phyloP scores from a whole-genome alignment of 2,113 vertebrate species.

The Scolopax mira region DNA sequence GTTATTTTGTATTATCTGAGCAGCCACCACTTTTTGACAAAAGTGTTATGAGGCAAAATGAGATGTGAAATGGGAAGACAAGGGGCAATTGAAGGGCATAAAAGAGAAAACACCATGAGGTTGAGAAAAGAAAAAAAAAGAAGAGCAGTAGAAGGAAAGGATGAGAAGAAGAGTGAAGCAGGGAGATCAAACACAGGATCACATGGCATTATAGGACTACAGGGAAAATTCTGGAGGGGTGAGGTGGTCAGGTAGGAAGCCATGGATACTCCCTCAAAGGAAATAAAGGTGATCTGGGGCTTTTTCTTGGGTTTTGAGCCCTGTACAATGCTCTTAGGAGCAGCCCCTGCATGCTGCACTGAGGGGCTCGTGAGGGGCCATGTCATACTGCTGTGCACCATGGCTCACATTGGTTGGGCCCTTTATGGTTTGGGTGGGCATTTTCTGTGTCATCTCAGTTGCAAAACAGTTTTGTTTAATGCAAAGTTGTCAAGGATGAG shows the following conservation, averaged over 20 bases:
- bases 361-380: neutral
- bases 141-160: neutral
- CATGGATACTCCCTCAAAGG: neutral
- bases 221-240: neutral
- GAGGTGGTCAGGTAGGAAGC: neutral
- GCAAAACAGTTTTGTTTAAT: neutral
- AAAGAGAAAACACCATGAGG: neutral
- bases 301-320: neutral
- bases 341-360: neutral
- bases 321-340: neutral
- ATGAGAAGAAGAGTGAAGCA: neutral
- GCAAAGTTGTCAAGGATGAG: neutral
- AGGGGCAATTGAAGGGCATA: neutral
- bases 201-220: fast-evolving
- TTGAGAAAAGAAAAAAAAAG: neutral
- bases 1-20: neutral
- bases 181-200: neutral
- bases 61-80: neutral
- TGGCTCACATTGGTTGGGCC: neutral
- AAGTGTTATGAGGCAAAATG: neutral
- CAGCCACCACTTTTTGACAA: neutral
- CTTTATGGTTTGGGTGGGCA: too few relatives aligned
- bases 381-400: fast-evolving
- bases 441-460: neutral
- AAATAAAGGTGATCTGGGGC: neutral